Evolutionary conservation across 2,797 vertebrate genomes (phyloP).

Genomic region (Coreius guichenoti): DNA sequence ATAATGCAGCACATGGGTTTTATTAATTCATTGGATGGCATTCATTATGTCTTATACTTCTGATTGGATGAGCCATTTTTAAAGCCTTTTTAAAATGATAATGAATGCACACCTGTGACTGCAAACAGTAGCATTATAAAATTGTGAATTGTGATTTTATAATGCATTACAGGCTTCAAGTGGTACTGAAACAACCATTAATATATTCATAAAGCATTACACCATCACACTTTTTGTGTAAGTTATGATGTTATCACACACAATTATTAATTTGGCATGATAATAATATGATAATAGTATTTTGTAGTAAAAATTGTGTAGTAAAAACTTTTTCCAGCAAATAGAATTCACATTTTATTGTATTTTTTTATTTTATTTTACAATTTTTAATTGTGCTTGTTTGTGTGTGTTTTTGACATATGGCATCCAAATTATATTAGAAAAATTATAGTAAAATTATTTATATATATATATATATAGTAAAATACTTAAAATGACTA

Average conservation of each 20-base stretch:
- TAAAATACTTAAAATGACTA: no score
- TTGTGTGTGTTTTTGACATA: background rate
- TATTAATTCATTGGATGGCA: background rate
- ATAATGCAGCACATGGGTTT: background rate
- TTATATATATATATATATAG: no score
- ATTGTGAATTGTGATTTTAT: background rate
- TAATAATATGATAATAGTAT: no score
- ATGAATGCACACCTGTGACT: background rate
- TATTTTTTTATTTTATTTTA: background rate
- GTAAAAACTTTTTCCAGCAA: background rate
- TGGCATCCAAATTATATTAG: no score
- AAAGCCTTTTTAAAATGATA: background rate
- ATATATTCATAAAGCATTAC: constrained; percentile 19
- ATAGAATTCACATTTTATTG: background rate
- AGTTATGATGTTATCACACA: background rate
- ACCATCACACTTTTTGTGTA: background rate
- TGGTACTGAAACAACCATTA: background rate
- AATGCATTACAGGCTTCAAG: constrained; percentile 1
- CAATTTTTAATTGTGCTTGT: background rate
- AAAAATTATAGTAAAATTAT: no score
- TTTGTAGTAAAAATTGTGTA: background rate
- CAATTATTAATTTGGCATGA: background rate
- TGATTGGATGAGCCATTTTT: background rate
- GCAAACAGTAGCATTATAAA: background rate
- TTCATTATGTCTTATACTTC: background rate